These are phyloP conservation scores for Amblyteles armatorius DNA, from an alignment of 2,888 invertebrate species.

Conservation along the genomic window DNA sequence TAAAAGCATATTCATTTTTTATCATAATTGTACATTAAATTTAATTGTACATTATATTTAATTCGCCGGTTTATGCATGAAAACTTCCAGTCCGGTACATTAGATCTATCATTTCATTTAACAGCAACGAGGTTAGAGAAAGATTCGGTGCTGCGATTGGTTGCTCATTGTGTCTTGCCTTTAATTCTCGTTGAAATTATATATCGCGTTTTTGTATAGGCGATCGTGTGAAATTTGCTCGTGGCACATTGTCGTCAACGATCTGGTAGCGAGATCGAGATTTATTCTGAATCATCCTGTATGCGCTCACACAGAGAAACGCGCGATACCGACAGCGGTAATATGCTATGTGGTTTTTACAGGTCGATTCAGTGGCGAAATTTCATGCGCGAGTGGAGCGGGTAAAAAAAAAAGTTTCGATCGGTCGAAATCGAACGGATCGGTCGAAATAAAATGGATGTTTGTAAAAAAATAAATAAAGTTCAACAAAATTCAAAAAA, in stretches of 20 bases:
- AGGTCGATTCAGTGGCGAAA: constrained; percentile 1
- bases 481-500: not conserved
- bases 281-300: not conserved
- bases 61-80: not conserved
- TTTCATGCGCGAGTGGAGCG: not conserved
- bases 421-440: not conserved
- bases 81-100: not conserved
- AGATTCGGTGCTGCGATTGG: not conserved
- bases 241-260: not conserved
- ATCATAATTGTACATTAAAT: not conserved
- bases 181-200: not conserved
- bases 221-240: not conserved
- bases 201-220: not conserved
- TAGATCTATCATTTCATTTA: not conserved
- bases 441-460: not conserved
- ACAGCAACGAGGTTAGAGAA: not conserved
- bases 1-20: not conserved
- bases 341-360: constrained; percentile 11
- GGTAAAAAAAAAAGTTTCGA: not conserved
- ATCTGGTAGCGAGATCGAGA: not conserved
- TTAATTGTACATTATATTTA: not conserved
- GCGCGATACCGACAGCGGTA: not conserved
- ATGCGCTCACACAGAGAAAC: not conserved
- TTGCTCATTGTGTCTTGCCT: not conserved
- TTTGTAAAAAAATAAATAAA: not conserved